Base-by-base conservation (phyloP, 1,140 invertebrate species). In the Cherax destructor region DNA sequence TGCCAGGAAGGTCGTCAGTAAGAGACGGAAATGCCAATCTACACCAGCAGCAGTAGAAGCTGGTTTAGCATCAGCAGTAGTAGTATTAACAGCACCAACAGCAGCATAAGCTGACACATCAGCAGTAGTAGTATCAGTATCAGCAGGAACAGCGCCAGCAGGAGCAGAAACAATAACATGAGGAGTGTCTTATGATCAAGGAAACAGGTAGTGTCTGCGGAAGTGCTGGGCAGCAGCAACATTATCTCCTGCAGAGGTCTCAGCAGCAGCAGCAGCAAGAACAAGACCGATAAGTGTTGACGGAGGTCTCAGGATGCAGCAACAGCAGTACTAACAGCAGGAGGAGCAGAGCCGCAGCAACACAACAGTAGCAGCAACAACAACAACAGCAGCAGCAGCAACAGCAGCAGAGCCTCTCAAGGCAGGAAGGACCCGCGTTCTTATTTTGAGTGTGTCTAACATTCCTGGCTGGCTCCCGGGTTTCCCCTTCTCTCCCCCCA, bases 401-500 rank as follows among this genome's bases (percentile, higher is more conserved):
- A 81, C 79, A 81, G 49, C 50, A 81, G 50, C 79, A 56, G 21
- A 56, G 80, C 52, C 56, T 61, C 80, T 30, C 81, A 83, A 83
- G 80, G 80, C 52, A 83, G 52, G 50, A 16, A 61, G 61, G 30
- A 47, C 59, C 61, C 69, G 69, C 69, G 65, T 56, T 83, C 81
- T 83, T 83, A 83, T 83, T 83, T 83, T 83, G 81, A 83, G 81
- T 83, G 59, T 83, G 81, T 61, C 81, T 69, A 83, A 83, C 81
- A 83, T 83, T 83, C 81, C 81, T 83, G 81, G 81, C 81, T 83
- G 50, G 50, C 80, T 83, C 81, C 59, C 81, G 24, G 13, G 30
- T 56, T 56, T 49, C 50, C 56, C 13, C 80, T 13, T 10, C 81
- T 11, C 59, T 83, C 59, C 81, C 69, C 81, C 81, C 78, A 21